phyloP scores from a whole-genome alignment of 2,888 invertebrate species.

The Omphaloscelis lunosa region DNA sequence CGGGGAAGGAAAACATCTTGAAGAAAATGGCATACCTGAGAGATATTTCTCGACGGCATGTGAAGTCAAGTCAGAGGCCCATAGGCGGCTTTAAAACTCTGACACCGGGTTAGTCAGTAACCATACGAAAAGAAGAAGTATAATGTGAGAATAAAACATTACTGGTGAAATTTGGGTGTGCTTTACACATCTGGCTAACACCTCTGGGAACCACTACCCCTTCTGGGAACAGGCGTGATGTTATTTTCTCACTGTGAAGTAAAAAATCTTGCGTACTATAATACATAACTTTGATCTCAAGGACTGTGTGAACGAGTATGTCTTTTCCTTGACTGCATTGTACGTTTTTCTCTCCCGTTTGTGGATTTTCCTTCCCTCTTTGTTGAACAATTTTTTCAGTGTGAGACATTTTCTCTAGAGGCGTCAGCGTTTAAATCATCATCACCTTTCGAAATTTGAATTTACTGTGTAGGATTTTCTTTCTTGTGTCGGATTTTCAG shows the following conservation, averaged over 20 bases:
- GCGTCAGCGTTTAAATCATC: constrained; percentile 35
- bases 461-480: constrained; percentile 17
- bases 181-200: background rate
- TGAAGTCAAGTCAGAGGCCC: too few species aligned
- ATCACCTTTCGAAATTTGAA: constrained; percentile 14
- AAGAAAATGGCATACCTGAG: too few species aligned
- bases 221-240: background rate
- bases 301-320: background rate
- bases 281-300: constrained; percentile 12
- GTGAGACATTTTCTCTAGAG: constrained; percentile 24
- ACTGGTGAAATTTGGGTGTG: too few species aligned
- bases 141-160: too few species aligned
- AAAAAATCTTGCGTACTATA: background rate
- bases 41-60: too few species aligned
- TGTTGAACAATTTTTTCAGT: background rate
- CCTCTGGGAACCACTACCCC: background rate
- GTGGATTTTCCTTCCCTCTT: background rate
- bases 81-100: too few species aligned
- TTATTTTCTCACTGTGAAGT: background rate
- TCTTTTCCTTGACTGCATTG: constrained; percentile 17
- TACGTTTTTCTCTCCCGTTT: constrained; percentile 1
- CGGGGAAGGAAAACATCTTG: too few species aligned
- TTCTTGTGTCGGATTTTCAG: background rate
- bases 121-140: background rate
- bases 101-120: too few species aligned